Conservation (phyloP, 2,888 invertebrate species). For the Pammene aurita region DNA sequence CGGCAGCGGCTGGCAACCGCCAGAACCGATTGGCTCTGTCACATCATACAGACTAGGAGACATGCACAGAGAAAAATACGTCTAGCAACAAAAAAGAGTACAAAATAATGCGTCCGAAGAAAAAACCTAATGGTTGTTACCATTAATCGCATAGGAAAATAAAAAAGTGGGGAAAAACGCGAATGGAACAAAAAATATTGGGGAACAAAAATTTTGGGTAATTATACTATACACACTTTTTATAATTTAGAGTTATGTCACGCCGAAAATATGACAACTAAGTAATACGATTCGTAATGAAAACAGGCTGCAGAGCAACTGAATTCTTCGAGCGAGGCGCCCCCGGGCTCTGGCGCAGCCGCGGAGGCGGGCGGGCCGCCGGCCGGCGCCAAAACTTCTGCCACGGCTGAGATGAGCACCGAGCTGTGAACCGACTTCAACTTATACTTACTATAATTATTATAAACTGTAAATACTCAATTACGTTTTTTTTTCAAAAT, state of each 20-base stretch:
- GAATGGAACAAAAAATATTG: too few relatives aligned
- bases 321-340: conserved; percentile 55
- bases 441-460: conserved; percentile 9
- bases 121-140: too few relatives aligned
- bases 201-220: too few relatives aligned
- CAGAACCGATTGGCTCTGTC: too few relatives aligned
- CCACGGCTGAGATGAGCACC: conserved; percentile 86
- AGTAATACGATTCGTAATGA: conserved; percentile 23
- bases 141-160: too few relatives aligned
- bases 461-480: conserved; percentile 20
- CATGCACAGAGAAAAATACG: too few relatives aligned
- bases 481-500: conserved; percentile 1
- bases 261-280: not conserved
- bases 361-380: conserved; percentile 53
- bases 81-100: too few relatives aligned
- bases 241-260: not conserved
- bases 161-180: too few relatives aligned
- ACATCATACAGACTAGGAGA: too few relatives aligned
- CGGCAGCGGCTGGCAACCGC: too few relatives aligned
- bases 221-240: too few relatives aligned
- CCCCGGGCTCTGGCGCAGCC: conserved; percentile 51
- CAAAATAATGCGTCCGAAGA: too few relatives aligned
- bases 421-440: conserved; percentile 77
- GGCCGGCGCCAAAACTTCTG: conserved; percentile 59
- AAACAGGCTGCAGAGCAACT: conserved; percentile 81